Percentiles rank a stretch among this genome's conserved stretches.
Conservation (phyloP, 2,888 invertebrate species). For the Junonia oenone region DNA sequence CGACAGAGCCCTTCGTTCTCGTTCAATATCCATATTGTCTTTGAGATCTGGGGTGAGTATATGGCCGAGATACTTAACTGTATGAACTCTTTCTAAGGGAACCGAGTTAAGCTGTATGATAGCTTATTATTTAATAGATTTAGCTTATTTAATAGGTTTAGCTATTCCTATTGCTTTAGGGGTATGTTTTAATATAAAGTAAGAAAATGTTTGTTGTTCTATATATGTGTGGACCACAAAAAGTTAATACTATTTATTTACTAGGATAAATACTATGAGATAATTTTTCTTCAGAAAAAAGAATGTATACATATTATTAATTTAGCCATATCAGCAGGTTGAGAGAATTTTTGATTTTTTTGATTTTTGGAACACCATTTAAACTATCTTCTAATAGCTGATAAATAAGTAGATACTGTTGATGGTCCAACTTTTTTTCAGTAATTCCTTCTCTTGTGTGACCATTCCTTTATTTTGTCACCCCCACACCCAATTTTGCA, state of each 20-base stretch:
- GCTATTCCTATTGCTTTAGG: conserved; percentile 9
- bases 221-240: conserved; percentile 7
- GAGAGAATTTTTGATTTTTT: conserved; percentile 3
- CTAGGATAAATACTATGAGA: conserved; percentile 17
- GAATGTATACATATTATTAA: conserved; percentile 15
- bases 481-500: conserved; percentile 30
- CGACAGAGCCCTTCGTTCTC: too few relatives aligned
- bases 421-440: conserved; percentile 22
- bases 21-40: too few relatives aligned
- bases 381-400: conserved; percentile 14
- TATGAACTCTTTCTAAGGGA: too few relatives aligned
- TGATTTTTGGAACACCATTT: neutral
- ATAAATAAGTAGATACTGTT: neutral
- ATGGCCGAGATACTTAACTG: too few relatives aligned
- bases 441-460: conserved; percentile 9
- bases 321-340: conserved; percentile 2
- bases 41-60: too few relatives aligned
- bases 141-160: conserved; percentile 16
- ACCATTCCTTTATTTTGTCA: conserved; percentile 10
- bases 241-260: conserved; percentile 21
- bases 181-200: conserved; percentile 13
- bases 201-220: neutral
- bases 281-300: conserved; percentile 7
- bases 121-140: too few relatives aligned
- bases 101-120: too few relatives aligned